These are phyloP conservation scores for Coelopa frigida DNA, from an alignment of 1,140 invertebrate species.

Conservation along the genomic window DNA sequence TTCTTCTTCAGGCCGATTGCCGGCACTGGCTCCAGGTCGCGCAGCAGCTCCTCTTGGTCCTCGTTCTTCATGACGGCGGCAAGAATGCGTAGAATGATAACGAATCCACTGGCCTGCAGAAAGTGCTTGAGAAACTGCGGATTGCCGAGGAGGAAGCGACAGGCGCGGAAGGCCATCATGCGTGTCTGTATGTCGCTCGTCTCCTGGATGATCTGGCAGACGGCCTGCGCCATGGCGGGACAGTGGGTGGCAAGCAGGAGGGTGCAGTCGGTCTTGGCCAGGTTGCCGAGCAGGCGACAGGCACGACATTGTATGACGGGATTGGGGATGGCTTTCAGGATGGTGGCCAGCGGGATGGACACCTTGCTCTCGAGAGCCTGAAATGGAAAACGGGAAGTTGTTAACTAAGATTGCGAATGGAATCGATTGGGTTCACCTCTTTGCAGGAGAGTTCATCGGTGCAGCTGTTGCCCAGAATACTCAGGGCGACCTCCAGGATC, in stretches of 20 bases:
- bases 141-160: conserved; percentile 30
- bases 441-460: conserved; percentile 40
- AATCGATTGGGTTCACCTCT: conserved; percentile 25
- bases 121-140: conserved; percentile 35
- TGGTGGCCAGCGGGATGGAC: conserved; percentile 27
- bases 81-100: conserved; percentile 33
- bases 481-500: conserved; percentile 46
- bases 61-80: conserved; percentile 35
- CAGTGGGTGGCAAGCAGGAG: conserved; percentile 24
- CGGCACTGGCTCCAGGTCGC: not conserved
- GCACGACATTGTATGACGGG: conserved; percentile 37
- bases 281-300: conserved; percentile 37
- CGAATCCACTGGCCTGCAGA: conserved; percentile 28
- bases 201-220: conserved; percentile 39
- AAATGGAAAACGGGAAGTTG: not conserved
- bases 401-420: conserved; percentile 1
- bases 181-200: conserved; percentile 32
- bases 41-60: conserved; percentile 2
- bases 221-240: conserved; percentile 30
- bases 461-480: conserved; percentile 50
- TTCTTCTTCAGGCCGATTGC: conserved; percentile 31
- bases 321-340: conserved; percentile 41
- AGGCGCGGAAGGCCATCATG: conserved; percentile 40
- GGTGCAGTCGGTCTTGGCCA: conserved; percentile 33
- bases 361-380: conserved; percentile 37